These are phyloP conservation scores for Philopedon plagiatum DNA, from an alignment of 2,888 invertebrate genomes.

Conservation along the genomic window DNA sequence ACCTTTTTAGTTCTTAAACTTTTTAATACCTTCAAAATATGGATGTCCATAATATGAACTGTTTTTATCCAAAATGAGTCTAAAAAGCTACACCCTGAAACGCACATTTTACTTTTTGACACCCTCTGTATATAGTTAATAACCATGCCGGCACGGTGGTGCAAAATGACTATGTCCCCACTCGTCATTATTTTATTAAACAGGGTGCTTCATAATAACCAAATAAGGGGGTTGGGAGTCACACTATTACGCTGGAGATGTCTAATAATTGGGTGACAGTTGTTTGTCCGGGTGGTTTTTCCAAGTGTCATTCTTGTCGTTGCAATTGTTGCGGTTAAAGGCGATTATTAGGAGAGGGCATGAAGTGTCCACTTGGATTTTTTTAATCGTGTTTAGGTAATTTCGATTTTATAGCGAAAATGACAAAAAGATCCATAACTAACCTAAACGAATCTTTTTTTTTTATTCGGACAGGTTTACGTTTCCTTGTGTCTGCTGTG, in stretches of 20 bases:
- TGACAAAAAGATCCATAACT: too few species aligned
- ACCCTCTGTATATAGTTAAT: not conserved
- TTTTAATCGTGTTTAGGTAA: too few species aligned
- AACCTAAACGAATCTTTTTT: too few species aligned
- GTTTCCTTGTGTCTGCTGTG: too few species aligned
- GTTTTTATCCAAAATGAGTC: too few species aligned
- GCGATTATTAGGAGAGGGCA: not conserved
- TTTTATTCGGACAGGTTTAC: too few species aligned
- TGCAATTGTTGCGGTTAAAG: not conserved
- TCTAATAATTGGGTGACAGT: slow-evolving; percentile 14
- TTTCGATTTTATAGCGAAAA: too few species aligned
- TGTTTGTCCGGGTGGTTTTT: slow-evolving; percentile 11
- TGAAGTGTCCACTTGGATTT: not conserved
- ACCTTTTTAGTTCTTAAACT: too few species aligned
- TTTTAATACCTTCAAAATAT: too few species aligned
- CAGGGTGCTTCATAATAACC: slow-evolving; percentile 5
- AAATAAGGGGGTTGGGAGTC: slow-evolving; percentile 15
- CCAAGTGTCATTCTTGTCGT: not conserved
- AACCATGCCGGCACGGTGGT: not conserved
- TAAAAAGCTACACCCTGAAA: too few species aligned
- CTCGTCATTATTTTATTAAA: slow-evolving; percentile 13
- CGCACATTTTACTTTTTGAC: too few species aligned
- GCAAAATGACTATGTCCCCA: slow-evolving; percentile 5
- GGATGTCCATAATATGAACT: too few species aligned
- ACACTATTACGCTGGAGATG: slow-evolving; percentile 9